Percentiles rank a stretch among this genome's conserved stretches.
phyloP scores from a whole-genome alignment of 2,113 vertebrate species.

The Ceuthmochares aereus region DNA sequence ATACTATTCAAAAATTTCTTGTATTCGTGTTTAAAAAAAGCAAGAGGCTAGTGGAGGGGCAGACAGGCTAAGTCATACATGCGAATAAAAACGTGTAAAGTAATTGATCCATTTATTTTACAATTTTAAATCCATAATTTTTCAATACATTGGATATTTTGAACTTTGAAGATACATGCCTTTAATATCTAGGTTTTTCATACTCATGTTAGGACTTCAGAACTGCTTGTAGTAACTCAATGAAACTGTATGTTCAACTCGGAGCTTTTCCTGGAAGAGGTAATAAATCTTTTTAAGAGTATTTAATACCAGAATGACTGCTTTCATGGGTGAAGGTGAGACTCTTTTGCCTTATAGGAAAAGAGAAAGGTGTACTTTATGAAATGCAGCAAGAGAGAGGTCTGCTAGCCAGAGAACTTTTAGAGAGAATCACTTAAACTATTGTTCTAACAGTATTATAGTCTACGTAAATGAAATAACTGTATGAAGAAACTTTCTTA shows the following conservation, averaged over 20 bases:
- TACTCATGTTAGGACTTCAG: not conserved
- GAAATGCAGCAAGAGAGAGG: not conserved
- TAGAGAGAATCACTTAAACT: not conserved
- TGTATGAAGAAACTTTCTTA: not conserved
- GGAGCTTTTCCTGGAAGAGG: not conserved
- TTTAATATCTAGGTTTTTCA: not conserved
- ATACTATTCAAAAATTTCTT: not conserved
- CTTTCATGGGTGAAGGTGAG: not conserved
- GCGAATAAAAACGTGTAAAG: not conserved
- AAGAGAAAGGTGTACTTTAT: not conserved
- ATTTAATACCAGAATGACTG: not conserved
- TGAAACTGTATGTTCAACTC: not conserved
- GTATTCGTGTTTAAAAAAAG: not conserved
- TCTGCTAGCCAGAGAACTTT: not conserved
- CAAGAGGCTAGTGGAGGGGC: fast-evolving
- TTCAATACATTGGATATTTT: not conserved
- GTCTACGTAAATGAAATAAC: not conserved
- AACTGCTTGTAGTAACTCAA: not conserved
- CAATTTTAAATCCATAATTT: not conserved
- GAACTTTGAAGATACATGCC: not conserved
- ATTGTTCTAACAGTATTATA: not conserved
- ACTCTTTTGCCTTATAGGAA: not conserved
- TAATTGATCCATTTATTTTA: not conserved
- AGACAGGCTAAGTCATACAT: not conserved
- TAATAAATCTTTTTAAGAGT: not conserved